Percentiles rank a stretch among this genome's conserved stretches.
phyloP scores from a whole-genome alignment of 30 jellyfish, hydroid and myxozoan genomes.

The Hydractinia symbiolongicarpus region DNA sequence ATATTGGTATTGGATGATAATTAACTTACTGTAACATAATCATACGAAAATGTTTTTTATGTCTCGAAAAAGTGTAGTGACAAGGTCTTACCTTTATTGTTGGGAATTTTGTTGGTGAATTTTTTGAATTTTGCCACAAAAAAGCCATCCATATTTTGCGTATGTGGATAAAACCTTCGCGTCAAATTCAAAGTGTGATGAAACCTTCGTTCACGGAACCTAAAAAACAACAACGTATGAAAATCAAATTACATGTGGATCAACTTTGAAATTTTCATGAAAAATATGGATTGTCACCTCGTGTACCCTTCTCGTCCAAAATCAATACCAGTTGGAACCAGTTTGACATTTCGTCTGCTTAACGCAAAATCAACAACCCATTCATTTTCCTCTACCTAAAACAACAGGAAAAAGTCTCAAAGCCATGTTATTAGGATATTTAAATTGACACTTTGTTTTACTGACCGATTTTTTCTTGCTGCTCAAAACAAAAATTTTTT shows the following conservation, averaged over 20 bases:
- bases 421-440: conserved; percentile 85
- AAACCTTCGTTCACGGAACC: conserved; percentile 73
- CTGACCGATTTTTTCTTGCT: no score
- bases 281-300: conserved; percentile 38
- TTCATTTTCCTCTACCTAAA: conserved; percentile 91
- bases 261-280: not conserved
- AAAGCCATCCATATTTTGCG: conserved; percentile 98
- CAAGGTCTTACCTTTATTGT: not conserved
- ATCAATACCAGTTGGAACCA: conserved; percentile 91
- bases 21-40: no score
- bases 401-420: conserved; percentile 3
- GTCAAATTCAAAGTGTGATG: conserved; percentile 83
- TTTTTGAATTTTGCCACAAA: conserved; percentile 92
- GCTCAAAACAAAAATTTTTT: no score
- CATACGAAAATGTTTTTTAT: no score
- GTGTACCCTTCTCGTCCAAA: conserved; percentile 90
- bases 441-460: no score
- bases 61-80: no score
- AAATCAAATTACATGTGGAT: not conserved
- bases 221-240: not conserved
- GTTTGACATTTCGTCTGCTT: conserved; percentile 67
- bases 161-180: conserved; percentile 88
- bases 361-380: conserved; percentile 95
- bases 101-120: conserved; percentile 74
- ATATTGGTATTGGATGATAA: no score